phyloP scores from a whole-genome alignment of 2,797 vertebrate genomes.

The Agapornis canus region DNA sequence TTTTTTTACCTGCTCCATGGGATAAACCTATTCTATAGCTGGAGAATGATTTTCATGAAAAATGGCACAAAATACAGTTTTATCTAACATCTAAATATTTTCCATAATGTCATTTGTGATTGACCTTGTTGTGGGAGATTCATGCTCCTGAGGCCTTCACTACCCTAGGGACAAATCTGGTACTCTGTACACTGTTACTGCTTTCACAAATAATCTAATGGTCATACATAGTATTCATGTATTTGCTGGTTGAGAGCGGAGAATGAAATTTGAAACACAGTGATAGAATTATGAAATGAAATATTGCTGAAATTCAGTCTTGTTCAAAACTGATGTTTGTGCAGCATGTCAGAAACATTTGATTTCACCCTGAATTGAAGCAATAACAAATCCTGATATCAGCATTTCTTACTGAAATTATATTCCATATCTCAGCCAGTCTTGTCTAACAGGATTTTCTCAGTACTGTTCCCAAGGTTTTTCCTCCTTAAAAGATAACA shows the following conservation, averaged over 20 bases:
- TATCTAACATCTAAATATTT: not conserved
- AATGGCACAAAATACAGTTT: not conserved
- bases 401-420: not conserved
- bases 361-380: not conserved
- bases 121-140: not conserved
- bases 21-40: not conserved
- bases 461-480: not conserved
- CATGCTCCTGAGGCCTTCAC: not conserved
- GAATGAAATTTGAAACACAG: not conserved
- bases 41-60: not conserved
- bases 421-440: not conserved
- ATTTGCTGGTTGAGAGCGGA: not conserved
- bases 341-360: not conserved
- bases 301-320: not conserved
- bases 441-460: constrained; percentile 28
- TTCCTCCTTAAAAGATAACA: not conserved
- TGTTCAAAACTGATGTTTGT: not conserved
- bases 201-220: not conserved
- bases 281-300: not conserved
- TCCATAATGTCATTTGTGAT: not conserved
- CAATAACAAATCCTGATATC: constrained; percentile 5
- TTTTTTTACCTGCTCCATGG: not conserved
- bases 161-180: not conserved
- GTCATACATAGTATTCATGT: not conserved
- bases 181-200: not conserved